Evolutionary conservation across 2,113 vertebrate genomes (phyloP), one percentile per base, ranked within the genome.

Genomic region (Callocephalon fimbriatum): DNA sequence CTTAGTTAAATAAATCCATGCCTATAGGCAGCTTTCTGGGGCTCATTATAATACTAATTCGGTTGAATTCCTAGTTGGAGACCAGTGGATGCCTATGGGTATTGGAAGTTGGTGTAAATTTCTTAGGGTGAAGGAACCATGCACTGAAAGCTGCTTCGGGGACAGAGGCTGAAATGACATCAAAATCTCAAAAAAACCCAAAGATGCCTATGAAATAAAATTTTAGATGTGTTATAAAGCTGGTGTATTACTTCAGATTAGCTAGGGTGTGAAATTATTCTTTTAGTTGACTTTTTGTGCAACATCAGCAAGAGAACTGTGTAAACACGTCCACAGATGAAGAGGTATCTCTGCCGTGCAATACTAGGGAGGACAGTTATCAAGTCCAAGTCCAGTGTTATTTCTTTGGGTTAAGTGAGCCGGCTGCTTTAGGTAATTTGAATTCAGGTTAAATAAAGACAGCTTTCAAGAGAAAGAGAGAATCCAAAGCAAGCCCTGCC

Each of bases 1-100:
- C 88, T 76, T 75, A 85, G 66, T 91, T 92, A 82, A 85, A 91
- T 95, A 94, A 95, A 94, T 93, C 92, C 56, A 31, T 95, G 88
- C 83, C 88, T 71, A 68, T 62, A 79, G 93, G 86, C 94, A 91
- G 70, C 86, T 95, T 96, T 90, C 80, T 73, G 63, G 45, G 63
- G 38, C 65, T 97, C 73, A 95, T 95, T 92, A 75, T 85, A 89
- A 95, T 95, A 84, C 65, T 87, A 81, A 88, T 89, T 92, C 79
- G 74, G 51, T 70, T 91, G 88, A 85, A 94, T 96, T 95, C 61
- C 53, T 97, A 73, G 94, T 92, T 91, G 84, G 80, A 89, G 77
- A 73, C 73, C 56, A 38, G 80, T 14, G 62, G 77, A 86, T 96
- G 92, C 0, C 2, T 83, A 83, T 72, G 81, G n/a, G 80, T 81